Conservation (phyloP, 1,140 invertebrate species). For the Drosophila mojavensis region DNA sequence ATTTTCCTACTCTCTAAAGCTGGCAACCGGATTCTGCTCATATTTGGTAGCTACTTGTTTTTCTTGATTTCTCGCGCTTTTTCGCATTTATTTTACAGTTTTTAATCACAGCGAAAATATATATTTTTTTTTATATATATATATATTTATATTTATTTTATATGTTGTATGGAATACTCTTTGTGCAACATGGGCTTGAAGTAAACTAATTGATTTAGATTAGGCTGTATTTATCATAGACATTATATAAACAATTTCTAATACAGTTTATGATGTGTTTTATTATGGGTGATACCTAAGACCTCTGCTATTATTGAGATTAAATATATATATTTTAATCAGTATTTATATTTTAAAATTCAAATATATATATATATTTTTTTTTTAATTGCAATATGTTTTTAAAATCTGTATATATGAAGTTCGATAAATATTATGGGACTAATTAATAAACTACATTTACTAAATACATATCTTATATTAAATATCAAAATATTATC, state of each 20-base stretch:
- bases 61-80: constrained; percentile 39
- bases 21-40: constrained; percentile 66
- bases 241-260: no score
- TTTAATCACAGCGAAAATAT: constrained; percentile 2
- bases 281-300: no score
- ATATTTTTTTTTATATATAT: constrained; percentile 3
- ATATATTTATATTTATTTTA: constrained; percentile 4
- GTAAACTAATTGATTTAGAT: neutral
- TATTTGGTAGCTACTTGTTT: constrained; percentile 44
- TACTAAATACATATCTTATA: no score
- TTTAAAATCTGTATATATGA: no score
- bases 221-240: neutral
- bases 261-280: no score
- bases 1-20: neutral
- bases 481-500: neutral
- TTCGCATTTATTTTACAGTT: neutral
- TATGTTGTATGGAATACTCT: neutral
- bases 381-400: neutral
- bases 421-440: no score
- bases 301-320: no score
- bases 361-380: neutral
- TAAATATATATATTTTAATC: no score
- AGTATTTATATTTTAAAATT: no score
- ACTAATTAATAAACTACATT: no score
- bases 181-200: neutral